These are phyloP conservation scores for Psix sp. DNA, from an alignment of 1,140 invertebrate genomes.

Conservation along the genomic window DNA sequence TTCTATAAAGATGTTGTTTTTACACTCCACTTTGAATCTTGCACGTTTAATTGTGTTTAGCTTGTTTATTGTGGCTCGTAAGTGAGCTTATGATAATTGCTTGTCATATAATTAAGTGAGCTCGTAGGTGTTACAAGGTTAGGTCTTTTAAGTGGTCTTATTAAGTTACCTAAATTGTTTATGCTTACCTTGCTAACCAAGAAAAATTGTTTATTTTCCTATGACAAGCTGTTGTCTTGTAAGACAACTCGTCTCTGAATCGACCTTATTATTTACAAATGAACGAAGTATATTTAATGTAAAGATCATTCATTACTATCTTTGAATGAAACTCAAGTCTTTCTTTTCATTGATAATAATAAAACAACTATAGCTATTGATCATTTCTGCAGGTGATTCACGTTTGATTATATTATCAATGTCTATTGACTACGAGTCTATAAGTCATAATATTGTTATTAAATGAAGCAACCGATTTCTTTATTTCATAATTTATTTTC, in stretches of 20 bases:
- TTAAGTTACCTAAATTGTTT: conserved; percentile 43
- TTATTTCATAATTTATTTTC: no score
- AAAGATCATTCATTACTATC: background rate
- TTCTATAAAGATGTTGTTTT: conserved; percentile 24
- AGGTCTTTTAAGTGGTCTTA: conserved; percentile 43
- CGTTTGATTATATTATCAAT: background rate
- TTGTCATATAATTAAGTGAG: conserved; percentile 33
- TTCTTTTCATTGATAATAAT: conserved; percentile 1
- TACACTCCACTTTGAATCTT: no score
- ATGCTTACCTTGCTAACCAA: conserved; percentile 2
- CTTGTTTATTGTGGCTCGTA: conserved; percentile 41
- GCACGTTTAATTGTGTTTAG: background rate
- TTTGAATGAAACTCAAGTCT: background rate
- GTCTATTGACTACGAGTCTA: no score
- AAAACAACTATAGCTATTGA: no score
- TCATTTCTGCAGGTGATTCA: no score
- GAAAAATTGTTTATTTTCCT: conserved; percentile 37
- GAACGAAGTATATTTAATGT: background rate
- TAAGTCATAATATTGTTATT: no score
- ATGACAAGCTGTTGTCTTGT: conserved; percentile 15
- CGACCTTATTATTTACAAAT: background rate
- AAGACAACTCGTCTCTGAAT: conserved; percentile 5
- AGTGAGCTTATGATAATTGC: conserved; percentile 53
- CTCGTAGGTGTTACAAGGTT: conserved; percentile 33
- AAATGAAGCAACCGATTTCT: no score